Conservation (phyloP, 2,888 invertebrate genomes). For the Noctua pronuba region DNA sequence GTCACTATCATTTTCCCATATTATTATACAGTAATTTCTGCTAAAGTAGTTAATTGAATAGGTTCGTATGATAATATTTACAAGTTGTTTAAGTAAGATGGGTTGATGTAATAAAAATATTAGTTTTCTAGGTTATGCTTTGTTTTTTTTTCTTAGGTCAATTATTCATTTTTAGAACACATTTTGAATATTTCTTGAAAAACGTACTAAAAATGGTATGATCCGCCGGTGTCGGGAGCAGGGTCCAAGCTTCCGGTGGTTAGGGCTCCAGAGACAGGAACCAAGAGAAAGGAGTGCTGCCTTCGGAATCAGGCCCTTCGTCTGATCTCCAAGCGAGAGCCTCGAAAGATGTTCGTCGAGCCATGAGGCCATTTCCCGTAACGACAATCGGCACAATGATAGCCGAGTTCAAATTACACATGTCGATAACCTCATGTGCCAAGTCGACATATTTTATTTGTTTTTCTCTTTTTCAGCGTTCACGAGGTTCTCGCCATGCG, state of each 20-base stretch:
- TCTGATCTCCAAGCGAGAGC: no score
- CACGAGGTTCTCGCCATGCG: no score
- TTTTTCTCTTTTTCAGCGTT: no score
- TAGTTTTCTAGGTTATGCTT: background rate
- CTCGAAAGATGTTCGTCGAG: no score
- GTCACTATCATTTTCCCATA: slow-evolving; percentile 54
- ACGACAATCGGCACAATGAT: no score
- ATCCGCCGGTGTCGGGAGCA: background rate
- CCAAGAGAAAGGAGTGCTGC: no score
- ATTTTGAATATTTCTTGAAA: background rate
- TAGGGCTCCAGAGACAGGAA: background rate
- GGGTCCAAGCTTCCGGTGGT: background rate
- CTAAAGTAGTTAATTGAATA: background rate
- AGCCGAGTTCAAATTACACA: no score
- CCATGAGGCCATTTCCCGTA: no score
- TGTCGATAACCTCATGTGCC: no score
- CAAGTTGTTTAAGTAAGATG: background rate
- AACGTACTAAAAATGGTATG: background rate
- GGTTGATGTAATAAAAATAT: background rate
- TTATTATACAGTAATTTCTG: slow-evolving; percentile 6
- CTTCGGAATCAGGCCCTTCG: no score
- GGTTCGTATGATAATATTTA: background rate
- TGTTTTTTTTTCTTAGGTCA: background rate
- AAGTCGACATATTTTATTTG: no score
- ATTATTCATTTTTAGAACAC: background rate